Conservation (phyloP, 92 coral and sea anemone species). For the Paramuricea clavata region DNA sequence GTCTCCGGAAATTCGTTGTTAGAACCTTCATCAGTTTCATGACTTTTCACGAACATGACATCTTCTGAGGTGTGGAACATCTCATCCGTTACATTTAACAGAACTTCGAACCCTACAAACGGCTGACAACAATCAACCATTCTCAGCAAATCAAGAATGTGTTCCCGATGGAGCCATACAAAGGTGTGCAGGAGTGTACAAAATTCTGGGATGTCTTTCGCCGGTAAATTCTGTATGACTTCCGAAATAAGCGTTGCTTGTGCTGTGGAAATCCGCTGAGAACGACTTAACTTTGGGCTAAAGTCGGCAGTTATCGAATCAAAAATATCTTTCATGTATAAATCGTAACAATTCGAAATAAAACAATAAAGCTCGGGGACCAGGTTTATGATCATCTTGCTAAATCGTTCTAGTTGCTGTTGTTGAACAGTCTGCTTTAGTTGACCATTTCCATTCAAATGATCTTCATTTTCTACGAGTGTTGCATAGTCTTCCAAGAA, state of each 20-base stretch:
- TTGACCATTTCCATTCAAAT: constrained; percentile 72
- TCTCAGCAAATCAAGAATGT: constrained; percentile 39
- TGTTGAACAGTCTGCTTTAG: constrained; percentile 48
- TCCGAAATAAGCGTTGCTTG: constrained; percentile 68
- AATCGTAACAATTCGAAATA: neutral
- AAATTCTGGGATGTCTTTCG: constrained; percentile 43
- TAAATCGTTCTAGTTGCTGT: constrained; percentile 59
- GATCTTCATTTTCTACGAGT: constrained; percentile 65
- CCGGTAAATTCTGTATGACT: constrained; percentile 43
- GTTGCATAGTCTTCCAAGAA: constrained; percentile 53
- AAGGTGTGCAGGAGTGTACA: constrained; percentile 74
- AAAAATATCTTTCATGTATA: constrained; percentile 82
- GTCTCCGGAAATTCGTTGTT: too few relatives aligned
- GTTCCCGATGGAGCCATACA: constrained; percentile 74
- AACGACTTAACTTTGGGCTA: constrained; percentile 53
- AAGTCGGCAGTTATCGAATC: constrained; percentile 74
- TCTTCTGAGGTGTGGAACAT: neutral
- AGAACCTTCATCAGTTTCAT: neutral
- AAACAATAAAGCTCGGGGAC: constrained; percentile 59
- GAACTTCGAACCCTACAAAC: neutral
- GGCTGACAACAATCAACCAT: constrained; percentile 10
- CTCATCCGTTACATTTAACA: neutral
- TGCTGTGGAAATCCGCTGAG: constrained; percentile 65
- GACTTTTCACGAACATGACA: neutral
- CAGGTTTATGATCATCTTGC: constrained; percentile 64